Conservation (phyloP, 2,113 vertebrate species). For the Harpagus bidentatus region DNA sequence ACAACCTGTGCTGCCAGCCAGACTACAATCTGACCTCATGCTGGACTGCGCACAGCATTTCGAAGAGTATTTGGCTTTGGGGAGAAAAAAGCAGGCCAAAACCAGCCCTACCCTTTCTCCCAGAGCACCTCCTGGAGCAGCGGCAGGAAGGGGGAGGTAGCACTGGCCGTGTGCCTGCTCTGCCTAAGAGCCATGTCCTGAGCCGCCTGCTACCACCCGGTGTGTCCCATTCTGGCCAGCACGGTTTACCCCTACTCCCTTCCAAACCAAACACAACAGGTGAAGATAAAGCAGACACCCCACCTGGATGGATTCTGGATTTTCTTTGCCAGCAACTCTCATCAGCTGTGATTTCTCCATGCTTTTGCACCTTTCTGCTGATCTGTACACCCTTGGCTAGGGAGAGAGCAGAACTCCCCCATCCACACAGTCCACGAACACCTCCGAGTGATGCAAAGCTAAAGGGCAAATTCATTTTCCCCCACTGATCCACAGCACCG, state of each 20-base stretch:
- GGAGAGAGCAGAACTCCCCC: neutral
- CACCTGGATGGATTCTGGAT: neutral
- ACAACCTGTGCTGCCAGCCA: neutral
- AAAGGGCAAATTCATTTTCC: neutral
- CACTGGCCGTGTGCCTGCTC: rapidly evolving
- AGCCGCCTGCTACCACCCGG: neutral
- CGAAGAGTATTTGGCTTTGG: neutral
- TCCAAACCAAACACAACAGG: neutral
- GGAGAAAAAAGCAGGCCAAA: neutral
- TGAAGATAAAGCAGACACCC: neutral
- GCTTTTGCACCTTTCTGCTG: neutral
- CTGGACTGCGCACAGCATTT: rapidly evolving
- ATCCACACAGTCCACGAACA: neutral
- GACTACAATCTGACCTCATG: neutral
- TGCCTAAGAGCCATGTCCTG: neutral
- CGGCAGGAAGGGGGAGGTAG: neutral
- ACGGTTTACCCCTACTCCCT: rapidly evolving
- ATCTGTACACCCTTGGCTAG: neutral
- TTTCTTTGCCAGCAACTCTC: neutral
- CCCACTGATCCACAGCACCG: neutral
- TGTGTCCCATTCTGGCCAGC: rapidly evolving
- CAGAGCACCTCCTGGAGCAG: neutral
- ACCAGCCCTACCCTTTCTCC: neutral
- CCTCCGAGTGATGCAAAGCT: neutral
- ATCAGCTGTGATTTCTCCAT: neutral